Evolutionary conservation across 2,888 invertebrate species (phyloP).

Genomic region (Philonicus albiceps): DNA sequence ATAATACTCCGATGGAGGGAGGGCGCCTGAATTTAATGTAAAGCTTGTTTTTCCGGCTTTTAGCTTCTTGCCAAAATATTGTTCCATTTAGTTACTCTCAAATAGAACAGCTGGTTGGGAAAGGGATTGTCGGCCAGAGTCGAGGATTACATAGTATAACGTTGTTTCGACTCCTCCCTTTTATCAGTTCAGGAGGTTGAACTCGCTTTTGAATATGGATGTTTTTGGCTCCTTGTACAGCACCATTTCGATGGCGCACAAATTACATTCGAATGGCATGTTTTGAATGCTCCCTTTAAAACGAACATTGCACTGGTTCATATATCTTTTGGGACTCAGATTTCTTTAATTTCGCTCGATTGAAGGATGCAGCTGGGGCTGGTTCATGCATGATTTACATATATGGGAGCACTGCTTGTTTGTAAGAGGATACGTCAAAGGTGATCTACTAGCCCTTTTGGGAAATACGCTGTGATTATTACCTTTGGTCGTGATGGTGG

Average conservation of each 20-base stretch:
- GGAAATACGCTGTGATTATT: slow-evolving; percentile 30
- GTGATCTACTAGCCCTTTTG: neutral
- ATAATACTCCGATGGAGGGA: neutral
- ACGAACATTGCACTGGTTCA: neutral
- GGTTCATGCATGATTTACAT: neutral
- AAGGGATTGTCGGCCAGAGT: neutral
- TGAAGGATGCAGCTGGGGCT: neutral
- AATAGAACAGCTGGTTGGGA: neutral
- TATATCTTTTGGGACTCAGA: neutral
- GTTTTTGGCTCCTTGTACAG: neutral
- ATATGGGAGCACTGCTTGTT: neutral
- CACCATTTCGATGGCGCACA: neutral
- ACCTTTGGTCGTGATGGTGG: slow-evolving; percentile 74
- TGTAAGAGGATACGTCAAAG: neutral
- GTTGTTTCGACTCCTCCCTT: neutral
- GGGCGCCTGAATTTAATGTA: neutral
- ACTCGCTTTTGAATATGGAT: neutral
- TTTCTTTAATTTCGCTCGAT: neutral
- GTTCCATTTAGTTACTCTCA: neutral
- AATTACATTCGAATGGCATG: neutral
- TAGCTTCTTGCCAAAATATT: slow-evolving; percentile 19
- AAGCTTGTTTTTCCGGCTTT: slow-evolving; percentile 15
- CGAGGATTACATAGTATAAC: neutral
- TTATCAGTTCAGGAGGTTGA: neutral
- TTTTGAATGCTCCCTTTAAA: neutral